Percentiles rank a stretch among this genome's conserved stretches.
phyloP scores from a whole-genome alignment of 64 coral and sea anemone species.

The Montipora cactus region DNA sequence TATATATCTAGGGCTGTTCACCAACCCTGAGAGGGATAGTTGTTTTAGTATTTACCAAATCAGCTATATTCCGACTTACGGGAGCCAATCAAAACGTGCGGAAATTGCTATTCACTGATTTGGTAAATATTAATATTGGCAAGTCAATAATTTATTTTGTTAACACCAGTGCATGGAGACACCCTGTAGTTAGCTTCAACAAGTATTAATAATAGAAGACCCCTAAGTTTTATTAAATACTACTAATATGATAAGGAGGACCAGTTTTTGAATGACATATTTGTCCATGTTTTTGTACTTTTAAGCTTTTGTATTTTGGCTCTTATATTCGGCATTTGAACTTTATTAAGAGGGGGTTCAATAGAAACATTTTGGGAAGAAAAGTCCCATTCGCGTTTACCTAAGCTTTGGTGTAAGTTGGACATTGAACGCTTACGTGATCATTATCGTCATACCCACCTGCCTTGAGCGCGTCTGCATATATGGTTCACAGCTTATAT shows the following conservation, averaged over 20 bases:
- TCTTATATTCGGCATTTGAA: too few species aligned
- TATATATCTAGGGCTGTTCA: background rate
- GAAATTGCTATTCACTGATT: too few species aligned
- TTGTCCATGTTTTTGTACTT: background rate
- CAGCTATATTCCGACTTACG: background rate
- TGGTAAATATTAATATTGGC: background rate
- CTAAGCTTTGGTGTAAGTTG: background rate
- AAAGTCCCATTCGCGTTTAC: background rate
- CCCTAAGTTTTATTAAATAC: background rate
- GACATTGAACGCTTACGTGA: background rate
- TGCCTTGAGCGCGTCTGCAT: conserved; percentile 70
- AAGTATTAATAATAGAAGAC: background rate
- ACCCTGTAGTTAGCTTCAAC: background rate
- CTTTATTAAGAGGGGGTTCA: too few species aligned
- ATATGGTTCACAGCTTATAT: conserved; percentile 72
- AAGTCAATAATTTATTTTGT: conserved; percentile 4
- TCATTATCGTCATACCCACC: conserved; percentile 41
- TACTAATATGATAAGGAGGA: conserved; percentile 4
- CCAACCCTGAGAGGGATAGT: background rate
- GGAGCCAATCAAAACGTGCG: too few species aligned
- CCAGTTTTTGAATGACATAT: conserved; percentile 12
- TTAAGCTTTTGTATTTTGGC: background rate
- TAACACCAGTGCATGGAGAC: background rate
- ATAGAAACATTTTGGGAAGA: too few species aligned
- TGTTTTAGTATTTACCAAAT: background rate